phyloP scores from a whole-genome alignment of 2,888 invertebrate genomes.

The Drosophila sordidula region DNA sequence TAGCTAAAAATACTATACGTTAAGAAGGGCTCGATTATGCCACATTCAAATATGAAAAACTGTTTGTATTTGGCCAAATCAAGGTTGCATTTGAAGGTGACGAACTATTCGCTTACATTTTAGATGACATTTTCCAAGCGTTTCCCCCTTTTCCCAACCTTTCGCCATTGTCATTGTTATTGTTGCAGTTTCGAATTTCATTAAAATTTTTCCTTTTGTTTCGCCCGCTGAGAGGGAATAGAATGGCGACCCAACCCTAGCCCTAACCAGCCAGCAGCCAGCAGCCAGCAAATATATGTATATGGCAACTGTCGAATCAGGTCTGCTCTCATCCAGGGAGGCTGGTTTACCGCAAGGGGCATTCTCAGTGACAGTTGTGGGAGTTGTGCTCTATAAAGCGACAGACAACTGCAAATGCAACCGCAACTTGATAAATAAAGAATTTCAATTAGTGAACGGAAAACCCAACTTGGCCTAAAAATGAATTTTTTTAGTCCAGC shows the following conservation, averaged over 20 bases:
- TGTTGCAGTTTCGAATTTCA: slow-evolving; percentile 70
- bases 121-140: slow-evolving; percentile 64
- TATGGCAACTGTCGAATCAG: slow-evolving; percentile 29
- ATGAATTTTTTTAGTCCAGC: slow-evolving; percentile 14
- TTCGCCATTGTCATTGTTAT: slow-evolving; percentile 21
- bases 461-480: slow-evolving; percentile 22
- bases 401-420: slow-evolving; percentile 35
- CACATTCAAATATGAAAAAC: slow-evolving; percentile 24
- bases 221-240: slow-evolving; percentile 56
- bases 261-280: neutral
- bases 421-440: slow-evolving; percentile 64
- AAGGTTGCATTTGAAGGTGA: slow-evolving; percentile 44
- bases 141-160: neutral
- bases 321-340: neutral
- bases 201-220: slow-evolving; percentile 71
- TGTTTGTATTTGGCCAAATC: slow-evolving; percentile 37
- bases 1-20: slow-evolving; percentile 10
- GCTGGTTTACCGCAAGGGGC: neutral
- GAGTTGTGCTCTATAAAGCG: slow-evolving; percentile 33
- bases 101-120: slow-evolving; percentile 43
- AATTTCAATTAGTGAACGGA: slow-evolving; percentile 66
- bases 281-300: slow-evolving; percentile 29
- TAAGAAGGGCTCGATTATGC: slow-evolving; percentile 13
- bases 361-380: neutral
- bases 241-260: slow-evolving; percentile 9